Base-by-base conservation (phyloP, 2,797 vertebrate genomes). In the Sitta carolinensis region DNA sequence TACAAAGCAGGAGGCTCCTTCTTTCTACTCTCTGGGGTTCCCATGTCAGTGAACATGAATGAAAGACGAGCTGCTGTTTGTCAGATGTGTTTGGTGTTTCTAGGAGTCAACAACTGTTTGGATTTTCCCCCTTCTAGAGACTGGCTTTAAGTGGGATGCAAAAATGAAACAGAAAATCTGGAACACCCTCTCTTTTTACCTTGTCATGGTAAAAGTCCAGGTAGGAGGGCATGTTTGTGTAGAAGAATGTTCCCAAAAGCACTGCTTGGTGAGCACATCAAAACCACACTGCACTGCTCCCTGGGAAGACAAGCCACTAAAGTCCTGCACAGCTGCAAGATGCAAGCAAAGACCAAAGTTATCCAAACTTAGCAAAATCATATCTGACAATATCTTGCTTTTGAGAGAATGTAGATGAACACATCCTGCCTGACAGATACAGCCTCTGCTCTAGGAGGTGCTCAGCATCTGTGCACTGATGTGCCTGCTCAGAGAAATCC, bases 31-130 rank as follows among this genome's bases (percentile, higher is more conserved):
- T 27, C 68, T 32, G 43, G 9, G 45, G 72, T 67, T 89, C 72
- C 43, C 36, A 32, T 63, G 67, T 34, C 78, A 85, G 13, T 45
- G 55, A 48, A 69, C 42, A 47, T 84, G 63, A 93, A 91, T 58
- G 47, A 93, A 81, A 8, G 34, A 89, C 4, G n/a, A 91, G 73
- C 64, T 92, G 85, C 85, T 91, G n/a, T 69, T 78, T 85, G 69
- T 93, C 87, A 84, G 54, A 89, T 23, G 20, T 5, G 7, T 73
- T 76, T 87, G 48, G 63, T 73, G 36, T 67, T 91, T 74, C 75
- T 61, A 10, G 8, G n/a, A 89, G 62, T 70, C 88, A 87, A 87
- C n/a, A 80, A 62, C 22, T 75, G 30, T 51, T 87, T 75, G 43
- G 27, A 93, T 92, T 85, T 93, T 68, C 30, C 25, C 19, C 57